A percentile compares a stretch with the other conserved stretches of the same genome.
phyloP scores from a whole-genome alignment of 2,888 invertebrate species.

The Atrina japonica region DNA sequence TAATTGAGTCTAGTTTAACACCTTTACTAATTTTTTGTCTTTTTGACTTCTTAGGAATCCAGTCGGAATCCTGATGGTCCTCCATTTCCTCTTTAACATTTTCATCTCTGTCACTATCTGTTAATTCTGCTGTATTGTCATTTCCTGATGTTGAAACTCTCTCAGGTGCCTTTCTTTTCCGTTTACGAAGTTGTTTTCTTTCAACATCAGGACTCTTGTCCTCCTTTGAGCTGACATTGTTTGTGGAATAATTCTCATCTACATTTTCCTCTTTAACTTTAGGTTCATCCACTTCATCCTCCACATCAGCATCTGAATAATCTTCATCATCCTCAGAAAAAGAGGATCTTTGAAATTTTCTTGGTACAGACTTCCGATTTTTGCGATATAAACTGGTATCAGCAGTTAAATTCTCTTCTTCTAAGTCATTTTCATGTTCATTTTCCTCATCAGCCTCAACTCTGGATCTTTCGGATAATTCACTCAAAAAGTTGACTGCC shows the following conservation, averaged over 20 bases:
- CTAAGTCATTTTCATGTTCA: conserved; percentile 3
- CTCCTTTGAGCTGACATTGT: conserved; percentile 23
- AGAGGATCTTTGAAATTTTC: conserved; percentile 45
- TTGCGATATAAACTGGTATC: conserved; percentile 54
- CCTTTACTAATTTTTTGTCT: conserved; percentile 39
- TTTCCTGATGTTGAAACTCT: conserved; percentile 7
- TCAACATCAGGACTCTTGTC: no score
- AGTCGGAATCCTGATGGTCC: no score
- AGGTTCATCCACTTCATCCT: no score
- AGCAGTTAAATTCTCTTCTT: conserved; percentile 25
- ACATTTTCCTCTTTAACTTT: no score
- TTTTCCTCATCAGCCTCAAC: conserved; percentile 25
- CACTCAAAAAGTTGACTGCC: conserved; percentile 75
- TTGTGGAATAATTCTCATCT: no score
- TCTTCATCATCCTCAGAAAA: conserved; percentile 29
- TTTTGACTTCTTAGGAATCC: no score
- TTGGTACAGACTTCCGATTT: conserved; percentile 62
- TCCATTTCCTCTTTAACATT: no score
- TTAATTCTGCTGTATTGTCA: no score
- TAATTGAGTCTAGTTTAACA: conserved; percentile 57
- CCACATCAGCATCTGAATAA: no score
- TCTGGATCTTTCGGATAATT: conserved; percentile 62
- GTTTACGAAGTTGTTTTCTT: no score
- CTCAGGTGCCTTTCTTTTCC: conserved; percentile 2
- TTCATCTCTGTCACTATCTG: no score